Percentiles rank a stretch among this genome's conserved stretches.
Evolutionary conservation across 1,140 invertebrate species (phyloP).

Genomic region (Drosophila neocordata): DNA sequence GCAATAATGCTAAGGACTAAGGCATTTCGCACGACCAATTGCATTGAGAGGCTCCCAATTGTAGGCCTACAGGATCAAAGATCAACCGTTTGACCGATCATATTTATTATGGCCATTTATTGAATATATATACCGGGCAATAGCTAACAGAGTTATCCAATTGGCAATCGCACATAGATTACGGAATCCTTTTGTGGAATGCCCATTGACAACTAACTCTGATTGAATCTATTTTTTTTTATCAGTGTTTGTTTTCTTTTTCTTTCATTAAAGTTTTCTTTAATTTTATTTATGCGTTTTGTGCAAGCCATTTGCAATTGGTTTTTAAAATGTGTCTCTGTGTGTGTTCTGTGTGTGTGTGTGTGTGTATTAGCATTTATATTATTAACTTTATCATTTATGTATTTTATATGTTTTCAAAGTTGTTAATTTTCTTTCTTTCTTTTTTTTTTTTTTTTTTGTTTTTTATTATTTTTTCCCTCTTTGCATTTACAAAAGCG

Average conservation of each 20-base stretch:
- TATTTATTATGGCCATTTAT: neutral
- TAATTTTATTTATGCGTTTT: slow-evolving; percentile 54
- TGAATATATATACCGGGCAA: slow-evolving; percentile 58
- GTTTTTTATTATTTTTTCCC: slow-evolving; percentile 34
- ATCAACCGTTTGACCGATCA: slow-evolving; percentile 3
- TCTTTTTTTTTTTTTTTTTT: slow-evolving; percentile 41
- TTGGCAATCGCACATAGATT: slow-evolving; percentile 71
- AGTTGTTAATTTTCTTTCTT: slow-evolving; percentile 54
- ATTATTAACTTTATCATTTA: slow-evolving; percentile 47
- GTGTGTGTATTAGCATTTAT: slow-evolving; percentile 46
- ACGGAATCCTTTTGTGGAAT: slow-evolving; percentile 62
- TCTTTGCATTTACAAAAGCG: slow-evolving; percentile 74
- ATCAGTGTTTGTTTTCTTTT: slow-evolving; percentile 47
- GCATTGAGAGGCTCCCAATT: slow-evolving; percentile 53
- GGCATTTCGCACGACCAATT: slow-evolving; percentile 61
- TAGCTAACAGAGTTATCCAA: slow-evolving; percentile 81
- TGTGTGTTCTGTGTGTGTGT: slow-evolving; percentile 39
- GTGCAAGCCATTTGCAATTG: slow-evolving; percentile 67
- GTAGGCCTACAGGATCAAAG: slow-evolving; percentile 7
- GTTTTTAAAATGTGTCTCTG: slow-evolving; percentile 21
- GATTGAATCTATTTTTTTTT: slow-evolving; percentile 70
- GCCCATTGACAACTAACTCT: slow-evolving; percentile 81
- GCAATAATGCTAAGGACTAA: slow-evolving; percentile 59
- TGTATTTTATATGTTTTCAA: slow-evolving; percentile 21
- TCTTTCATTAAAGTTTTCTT: slow-evolving; percentile 32